These are phyloP conservation scores for Crocidura indochinensis DNA, from an alignment of 2,797 vertebrate genomes.

Conservation along the genomic window DNA sequence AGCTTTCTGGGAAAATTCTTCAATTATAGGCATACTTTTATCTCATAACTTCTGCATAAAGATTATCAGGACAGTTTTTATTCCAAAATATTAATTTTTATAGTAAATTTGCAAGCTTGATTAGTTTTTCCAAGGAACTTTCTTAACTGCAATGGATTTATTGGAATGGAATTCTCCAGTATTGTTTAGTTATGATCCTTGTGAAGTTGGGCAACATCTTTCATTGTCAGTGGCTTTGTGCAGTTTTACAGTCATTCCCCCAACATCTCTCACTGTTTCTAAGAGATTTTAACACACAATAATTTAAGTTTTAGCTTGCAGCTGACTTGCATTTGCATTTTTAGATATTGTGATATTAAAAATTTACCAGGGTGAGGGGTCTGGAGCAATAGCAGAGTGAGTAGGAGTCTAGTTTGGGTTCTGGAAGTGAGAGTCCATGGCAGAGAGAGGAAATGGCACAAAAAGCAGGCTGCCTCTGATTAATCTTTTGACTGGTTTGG, in stretches of 20 bases:
- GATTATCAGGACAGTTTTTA: no score
- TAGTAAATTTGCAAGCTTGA: neutral
- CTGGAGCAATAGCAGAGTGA: no score
- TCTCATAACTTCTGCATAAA: neutral
- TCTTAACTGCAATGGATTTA: slow-evolving; percentile 12
- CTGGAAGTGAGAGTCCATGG: neutral
- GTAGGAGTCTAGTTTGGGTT: no score
- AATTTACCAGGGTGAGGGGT: no score
- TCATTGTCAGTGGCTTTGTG: neutral
- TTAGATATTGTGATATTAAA: neutral
- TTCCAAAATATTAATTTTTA: neutral
- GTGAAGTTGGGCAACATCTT: neutral
- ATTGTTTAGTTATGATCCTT: neutral
- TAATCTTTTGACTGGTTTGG: no score
- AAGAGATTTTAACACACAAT: neutral
- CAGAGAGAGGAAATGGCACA: no score
- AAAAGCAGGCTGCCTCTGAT: no score
- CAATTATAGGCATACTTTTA: neutral
- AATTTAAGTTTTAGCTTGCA: neutral
- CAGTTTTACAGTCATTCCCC: neutral
- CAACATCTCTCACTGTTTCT: neutral
- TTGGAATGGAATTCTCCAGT: neutral
- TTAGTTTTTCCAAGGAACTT: neutral
- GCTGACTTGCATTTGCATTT: neutral
- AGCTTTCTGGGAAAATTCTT: neutral